These are phyloP conservation scores for Dipodomys merriami DNA, from an alignment of 2,113 vertebrate genomes.

Conservation along the genomic window DNA sequence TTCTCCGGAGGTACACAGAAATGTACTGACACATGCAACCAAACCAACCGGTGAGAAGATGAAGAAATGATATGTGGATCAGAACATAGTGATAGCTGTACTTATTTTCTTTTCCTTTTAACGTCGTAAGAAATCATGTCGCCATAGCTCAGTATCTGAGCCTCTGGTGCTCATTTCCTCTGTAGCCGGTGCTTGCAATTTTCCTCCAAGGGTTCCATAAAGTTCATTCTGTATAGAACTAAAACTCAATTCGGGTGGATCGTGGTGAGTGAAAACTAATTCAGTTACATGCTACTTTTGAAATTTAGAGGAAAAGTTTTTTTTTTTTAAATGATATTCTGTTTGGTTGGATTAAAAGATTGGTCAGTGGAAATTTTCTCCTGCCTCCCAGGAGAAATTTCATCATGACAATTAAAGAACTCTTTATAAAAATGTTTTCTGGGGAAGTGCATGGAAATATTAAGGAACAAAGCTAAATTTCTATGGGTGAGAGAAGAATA, in stretches of 20 bases:
- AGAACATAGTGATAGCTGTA: background rate
- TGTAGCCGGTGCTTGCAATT: background rate
- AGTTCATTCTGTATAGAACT: slow-evolving; percentile 6
- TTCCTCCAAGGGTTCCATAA: background rate
- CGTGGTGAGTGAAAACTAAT: slow-evolving; percentile 12
- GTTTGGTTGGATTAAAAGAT: background rate
- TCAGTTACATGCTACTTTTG: slow-evolving; percentile 16
- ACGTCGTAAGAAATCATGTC: background rate
- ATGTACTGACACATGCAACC: background rate
- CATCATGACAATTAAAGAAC: background rate
- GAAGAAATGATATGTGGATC: background rate
- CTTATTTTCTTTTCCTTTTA: slow-evolving; percentile 29
- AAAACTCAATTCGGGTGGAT: background rate
- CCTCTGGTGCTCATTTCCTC: background rate
- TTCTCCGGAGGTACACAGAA: background rate
- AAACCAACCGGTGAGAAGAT: background rate
- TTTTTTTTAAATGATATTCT: too few relatives aligned
- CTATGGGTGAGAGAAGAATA: slow-evolving; percentile 50
- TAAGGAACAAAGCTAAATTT: slow-evolving; percentile 17
- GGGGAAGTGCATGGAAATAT: background rate
- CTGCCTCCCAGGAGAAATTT: slow-evolving; percentile 8
- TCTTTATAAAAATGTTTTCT: slow-evolving; percentile 16
- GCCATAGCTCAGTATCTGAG: background rate
- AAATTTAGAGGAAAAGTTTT: background rate
- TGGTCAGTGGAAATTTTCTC: background rate